phyloP scores from a whole-genome alignment of 1,140 invertebrate genomes.

The Calephelis nemesis region DNA sequence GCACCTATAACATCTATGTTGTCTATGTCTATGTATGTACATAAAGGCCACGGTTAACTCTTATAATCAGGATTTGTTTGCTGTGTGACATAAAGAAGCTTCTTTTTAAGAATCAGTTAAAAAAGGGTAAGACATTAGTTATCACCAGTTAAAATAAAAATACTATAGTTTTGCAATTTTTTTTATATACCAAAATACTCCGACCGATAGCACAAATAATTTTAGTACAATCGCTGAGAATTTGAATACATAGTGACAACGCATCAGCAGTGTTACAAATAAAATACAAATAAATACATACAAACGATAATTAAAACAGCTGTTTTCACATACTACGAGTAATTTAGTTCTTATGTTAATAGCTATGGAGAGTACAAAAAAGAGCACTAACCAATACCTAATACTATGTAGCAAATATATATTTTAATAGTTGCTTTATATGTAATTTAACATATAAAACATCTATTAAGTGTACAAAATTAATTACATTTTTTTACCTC shows the following conservation, averaged over 20 bases:
- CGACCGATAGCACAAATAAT: slow-evolving; percentile 40
- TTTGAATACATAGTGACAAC: slow-evolving; percentile 26
- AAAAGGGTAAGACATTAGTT: too few relatives aligned
- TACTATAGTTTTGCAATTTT: slow-evolving; percentile 47
- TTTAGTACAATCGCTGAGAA: slow-evolving; percentile 12
- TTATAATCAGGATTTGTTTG: too few relatives aligned
- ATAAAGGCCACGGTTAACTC: too few relatives aligned
- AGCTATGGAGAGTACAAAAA: slow-evolving; percentile 7
- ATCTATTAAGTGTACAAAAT: too few relatives aligned
- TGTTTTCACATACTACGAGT: slow-evolving; percentile 4
- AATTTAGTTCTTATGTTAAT: slow-evolving; percentile 10
- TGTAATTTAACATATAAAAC: too few relatives aligned
- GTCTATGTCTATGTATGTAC: too few relatives aligned
- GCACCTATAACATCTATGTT: too few relatives aligned
- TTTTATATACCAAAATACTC: slow-evolving; percentile 68
- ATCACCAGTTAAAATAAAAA: slow-evolving; percentile 27
- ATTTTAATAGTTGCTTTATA: too few relatives aligned
- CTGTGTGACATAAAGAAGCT: too few relatives aligned
- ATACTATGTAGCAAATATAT: background rate
- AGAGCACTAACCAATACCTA: background rate
- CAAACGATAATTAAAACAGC: slow-evolving; percentile 12
- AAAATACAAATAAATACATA: slow-evolving; percentile 22
- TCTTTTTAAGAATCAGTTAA: too few relatives aligned
- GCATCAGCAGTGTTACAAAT: slow-evolving; percentile 22
- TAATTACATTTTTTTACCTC: too few relatives aligned